Percentiles rank a stretch among this genome's conserved stretches.
phyloP scores from a whole-genome alignment of 2,113 vertebrate species.

The Daphoenositta chrysoptera region DNA sequence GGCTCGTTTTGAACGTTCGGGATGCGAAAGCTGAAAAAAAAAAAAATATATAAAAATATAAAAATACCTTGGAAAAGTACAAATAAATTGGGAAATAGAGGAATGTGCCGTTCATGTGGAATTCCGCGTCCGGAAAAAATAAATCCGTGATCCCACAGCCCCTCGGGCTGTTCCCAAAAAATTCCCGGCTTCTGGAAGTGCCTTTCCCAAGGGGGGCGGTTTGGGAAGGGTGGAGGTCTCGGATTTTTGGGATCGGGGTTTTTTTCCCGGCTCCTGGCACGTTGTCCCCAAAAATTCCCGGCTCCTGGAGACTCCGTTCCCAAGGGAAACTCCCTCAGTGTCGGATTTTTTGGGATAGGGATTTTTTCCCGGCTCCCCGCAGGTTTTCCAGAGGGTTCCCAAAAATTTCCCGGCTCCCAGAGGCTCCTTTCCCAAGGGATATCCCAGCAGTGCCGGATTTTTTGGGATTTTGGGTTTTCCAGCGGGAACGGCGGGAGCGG shows the following conservation, averaged over 20 bases:
- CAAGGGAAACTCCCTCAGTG: too few relatives aligned
- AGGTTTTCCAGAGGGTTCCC: too few relatives aligned
- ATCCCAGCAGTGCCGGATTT: too few relatives aligned
- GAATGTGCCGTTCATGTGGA: neutral
- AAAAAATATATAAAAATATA: too few relatives aligned
- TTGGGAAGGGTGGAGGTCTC: too few relatives aligned
- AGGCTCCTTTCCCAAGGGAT: neutral
- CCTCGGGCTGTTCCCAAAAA: neutral
- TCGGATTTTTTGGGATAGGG: too few relatives aligned
- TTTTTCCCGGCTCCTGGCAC: neutral
- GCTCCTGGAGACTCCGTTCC: too few relatives aligned
- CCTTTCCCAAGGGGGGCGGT: rapidly evolving
- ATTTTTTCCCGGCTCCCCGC: too few relatives aligned
- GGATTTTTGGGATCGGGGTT: rapidly evolving
- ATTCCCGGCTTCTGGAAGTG: rapidly evolving
- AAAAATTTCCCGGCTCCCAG: neutral
- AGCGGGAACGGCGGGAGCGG: neutral
- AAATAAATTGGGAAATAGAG: neutral
- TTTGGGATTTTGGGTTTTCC: neutral
- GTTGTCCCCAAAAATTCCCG: too few relatives aligned
- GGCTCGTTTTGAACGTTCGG: neutral
- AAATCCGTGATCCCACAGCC: neutral
- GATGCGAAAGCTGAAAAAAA: neutral
- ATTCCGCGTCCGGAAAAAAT: neutral
- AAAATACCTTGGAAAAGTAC: neutral